These are phyloP conservation scores for Dipus sagitta DNA, from an alignment of 2,797 vertebrate genomes.

Conservation along the genomic window DNA sequence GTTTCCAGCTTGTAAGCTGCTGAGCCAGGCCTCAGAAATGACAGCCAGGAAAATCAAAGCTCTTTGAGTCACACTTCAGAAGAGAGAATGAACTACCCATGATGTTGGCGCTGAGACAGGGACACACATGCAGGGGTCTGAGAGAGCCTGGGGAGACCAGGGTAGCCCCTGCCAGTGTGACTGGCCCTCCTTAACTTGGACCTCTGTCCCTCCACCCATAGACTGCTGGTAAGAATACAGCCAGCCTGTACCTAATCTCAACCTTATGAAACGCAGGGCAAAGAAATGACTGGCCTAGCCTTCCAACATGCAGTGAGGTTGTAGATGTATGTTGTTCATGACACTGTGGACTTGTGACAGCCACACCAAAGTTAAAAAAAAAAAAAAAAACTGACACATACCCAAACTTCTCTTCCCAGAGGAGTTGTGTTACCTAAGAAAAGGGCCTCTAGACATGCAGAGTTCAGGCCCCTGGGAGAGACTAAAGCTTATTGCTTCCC, in stretches of 20 bases:
- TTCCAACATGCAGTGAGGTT: neutral
- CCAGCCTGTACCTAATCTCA: neutral
- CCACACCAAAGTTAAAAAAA: too few relatives aligned
- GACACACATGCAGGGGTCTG: neutral
- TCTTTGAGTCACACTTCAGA: too few relatives aligned
- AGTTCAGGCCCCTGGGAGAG: too few relatives aligned
- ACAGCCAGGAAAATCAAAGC: neutral
- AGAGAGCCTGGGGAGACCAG: neutral
- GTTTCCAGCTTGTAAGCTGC: neutral
- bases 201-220: neutral
- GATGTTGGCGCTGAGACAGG: too few relatives aligned
- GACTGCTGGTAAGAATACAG: neutral
- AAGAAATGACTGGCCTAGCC: neutral
- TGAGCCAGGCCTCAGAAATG: neutral
- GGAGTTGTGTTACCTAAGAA: accelerated
- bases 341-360: neutral
- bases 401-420: neutral
- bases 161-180: neutral
- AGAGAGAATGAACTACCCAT: neutral
- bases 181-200: neutral
- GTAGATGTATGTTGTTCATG: neutral
- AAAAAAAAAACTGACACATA: neutral
- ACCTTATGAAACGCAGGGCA: neutral
- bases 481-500: neutral
- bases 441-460: neutral